Percentiles rank a stretch among this genome's conserved stretches.
Evolutionary conservation across 2,888 invertebrate genomes (phyloP).

Genomic region (Tetheella fluctuosa): DNA sequence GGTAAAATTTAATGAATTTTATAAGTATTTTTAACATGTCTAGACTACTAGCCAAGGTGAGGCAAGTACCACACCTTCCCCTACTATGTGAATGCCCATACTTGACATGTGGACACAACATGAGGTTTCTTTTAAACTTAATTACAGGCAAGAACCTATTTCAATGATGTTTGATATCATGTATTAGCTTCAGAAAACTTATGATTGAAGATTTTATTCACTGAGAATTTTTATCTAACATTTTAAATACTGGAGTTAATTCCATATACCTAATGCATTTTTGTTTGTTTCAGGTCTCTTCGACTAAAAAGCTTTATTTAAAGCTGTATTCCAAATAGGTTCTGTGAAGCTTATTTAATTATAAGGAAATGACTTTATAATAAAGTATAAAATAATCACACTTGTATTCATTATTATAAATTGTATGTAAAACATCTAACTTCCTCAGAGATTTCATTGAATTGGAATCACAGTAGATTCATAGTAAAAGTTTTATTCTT

Average conservation of each 20-base stretch:
- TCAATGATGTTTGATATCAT: constrained; percentile 82
- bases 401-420: constrained; percentile 24
- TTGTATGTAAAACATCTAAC: constrained; percentile 2
- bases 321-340: constrained; percentile 77
- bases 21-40: no score
- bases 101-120: no score
- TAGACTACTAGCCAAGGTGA: no score
- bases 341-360: constrained; percentile 77
- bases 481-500: no score
- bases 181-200: constrained; percentile 84
- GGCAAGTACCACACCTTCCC: no score
- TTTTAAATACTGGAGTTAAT: constrained; percentile 8
- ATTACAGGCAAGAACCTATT: constrained; percentile 23
- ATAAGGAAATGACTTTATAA: constrained; percentile 74
- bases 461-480: no score
- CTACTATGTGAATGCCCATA: no score
- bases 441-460: background rate
- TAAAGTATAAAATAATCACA: constrained; percentile 47
- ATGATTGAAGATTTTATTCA: constrained; percentile 59
- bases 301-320: constrained; percentile 85
- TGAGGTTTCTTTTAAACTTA: no score
- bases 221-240: constrained; percentile 48
- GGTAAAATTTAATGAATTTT: no score
- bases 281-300: constrained; percentile 88
- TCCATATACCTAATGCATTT: constrained; percentile 28